Base-by-base conservation (phyloP, 2,797 vertebrate genomes). In the Phrynocephalus vlangalii region DNA sequence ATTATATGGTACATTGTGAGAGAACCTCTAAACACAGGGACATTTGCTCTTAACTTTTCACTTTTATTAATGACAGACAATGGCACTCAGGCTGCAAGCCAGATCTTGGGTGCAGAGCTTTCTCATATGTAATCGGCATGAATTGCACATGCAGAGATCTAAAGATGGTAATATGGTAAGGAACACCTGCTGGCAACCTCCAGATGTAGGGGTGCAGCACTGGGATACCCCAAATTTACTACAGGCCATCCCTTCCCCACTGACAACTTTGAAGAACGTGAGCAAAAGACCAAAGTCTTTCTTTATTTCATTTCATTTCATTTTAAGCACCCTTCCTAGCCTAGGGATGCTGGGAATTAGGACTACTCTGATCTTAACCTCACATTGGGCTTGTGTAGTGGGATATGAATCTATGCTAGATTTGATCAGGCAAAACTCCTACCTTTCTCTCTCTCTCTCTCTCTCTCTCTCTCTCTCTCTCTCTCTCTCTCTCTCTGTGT, bases 61-160 rank as follows among this genome's bases (percentile, higher is more conserved):
- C 70, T 81, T 86, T 92, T 82, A 24, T 82, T 83, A 84, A 83
- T 56, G 89, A 30, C 80, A 78, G 80, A 77, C 82, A 83, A 82
- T 33, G 44, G 70, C 33, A 70, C 33, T 84, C 56, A 26, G 76
- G 72, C 67, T 72, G 26, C 80, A 88, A 87, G 68, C 56, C 75
- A 73, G 52, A 78, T 63, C 60, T 63, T 63, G 16, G 60, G 60
- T 20, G 56, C 44, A 16, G 30, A 83, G 13, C n/a, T 79, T 44
- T 44, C 82, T 70, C 60, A 60, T 48, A n/a, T 20, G n/a, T 60
- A 63, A 60, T 26, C 10, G 30, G 52, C 75, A 71, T 79, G 70
- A 70, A 83, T 30, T 87, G 76, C 71, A 68, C 38, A 86, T 33
- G 75, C 20, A 48, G 22, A 26, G 9, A 16, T 2, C 22, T 76